These are phyloP conservation scores for Hippopotamyrus pictus DNA, from an alignment of 2,797 vertebrate species.

Conservation along the genomic window DNA sequence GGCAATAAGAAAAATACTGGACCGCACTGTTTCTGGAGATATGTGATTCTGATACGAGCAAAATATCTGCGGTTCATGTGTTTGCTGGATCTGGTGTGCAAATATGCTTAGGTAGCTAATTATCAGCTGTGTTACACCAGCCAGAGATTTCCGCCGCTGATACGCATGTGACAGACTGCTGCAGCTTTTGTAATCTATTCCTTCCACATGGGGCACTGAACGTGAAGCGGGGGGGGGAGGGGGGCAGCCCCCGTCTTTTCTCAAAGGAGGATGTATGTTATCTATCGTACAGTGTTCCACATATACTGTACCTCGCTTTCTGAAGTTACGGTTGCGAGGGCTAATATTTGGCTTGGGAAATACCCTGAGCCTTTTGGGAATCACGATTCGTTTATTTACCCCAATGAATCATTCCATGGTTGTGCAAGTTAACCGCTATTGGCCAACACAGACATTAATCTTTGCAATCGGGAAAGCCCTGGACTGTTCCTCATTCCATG, in stretches of 20 bases:
- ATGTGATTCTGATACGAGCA: background rate
- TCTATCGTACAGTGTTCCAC: background rate
- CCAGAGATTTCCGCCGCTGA: background rate
- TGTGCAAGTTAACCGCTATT: background rate
- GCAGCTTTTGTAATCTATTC: background rate
- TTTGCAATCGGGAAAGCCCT: background rate
- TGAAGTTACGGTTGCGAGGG: background rate
- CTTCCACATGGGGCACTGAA: background rate
- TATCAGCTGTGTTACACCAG: background rate
- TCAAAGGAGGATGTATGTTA: background rate
- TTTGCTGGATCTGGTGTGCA: background rate
- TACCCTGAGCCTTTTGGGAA: background rate
- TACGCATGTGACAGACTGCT: background rate
- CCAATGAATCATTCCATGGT: background rate
- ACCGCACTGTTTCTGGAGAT: background rate
- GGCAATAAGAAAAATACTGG: background rate
- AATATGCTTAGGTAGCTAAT: background rate
- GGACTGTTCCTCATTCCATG: background rate
- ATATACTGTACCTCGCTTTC: background rate
- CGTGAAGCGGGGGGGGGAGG: background rate
- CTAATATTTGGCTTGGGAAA: background rate
- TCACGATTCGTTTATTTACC: background rate
- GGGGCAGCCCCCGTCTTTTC: background rate
- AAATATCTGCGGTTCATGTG: background rate
- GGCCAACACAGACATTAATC: background rate